These are phyloP conservation scores for Bos indicus DNA, from an alignment of 2,113 vertebrate species.

Conservation along the genomic window DNA sequence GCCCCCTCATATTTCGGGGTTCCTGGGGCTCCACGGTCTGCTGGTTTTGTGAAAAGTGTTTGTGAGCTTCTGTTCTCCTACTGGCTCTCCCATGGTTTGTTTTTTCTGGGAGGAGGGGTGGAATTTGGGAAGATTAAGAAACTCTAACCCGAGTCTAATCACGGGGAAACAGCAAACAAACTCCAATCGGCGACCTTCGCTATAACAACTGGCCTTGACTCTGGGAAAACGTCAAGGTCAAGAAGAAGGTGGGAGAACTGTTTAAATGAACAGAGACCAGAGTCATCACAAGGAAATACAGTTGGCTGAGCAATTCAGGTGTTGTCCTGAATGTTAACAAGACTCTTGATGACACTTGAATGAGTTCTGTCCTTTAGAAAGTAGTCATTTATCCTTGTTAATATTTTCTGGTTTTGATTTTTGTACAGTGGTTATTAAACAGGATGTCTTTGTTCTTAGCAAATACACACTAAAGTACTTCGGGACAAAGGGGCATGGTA, in stretches of 20 bases:
- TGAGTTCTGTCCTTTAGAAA: neutral
- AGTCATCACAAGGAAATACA: no score
- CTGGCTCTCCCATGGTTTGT: neutral
- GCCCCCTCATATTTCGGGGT: neutral
- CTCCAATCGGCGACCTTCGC: neutral
- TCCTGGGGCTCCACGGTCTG: accelerated
- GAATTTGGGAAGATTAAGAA: neutral
- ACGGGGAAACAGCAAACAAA: neutral
- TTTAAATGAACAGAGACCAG: neutral
- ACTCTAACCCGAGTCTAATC: neutral
- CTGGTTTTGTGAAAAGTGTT: neutral
- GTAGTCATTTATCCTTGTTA: neutral
- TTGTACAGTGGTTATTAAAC: neutral
- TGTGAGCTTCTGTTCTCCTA: neutral
- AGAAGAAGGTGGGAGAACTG: neutral
- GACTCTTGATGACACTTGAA: neutral
- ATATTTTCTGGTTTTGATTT: neutral
- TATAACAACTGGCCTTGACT: neutral
- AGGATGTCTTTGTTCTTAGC: neutral
- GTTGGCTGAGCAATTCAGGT: no score
- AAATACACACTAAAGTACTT: neutral
- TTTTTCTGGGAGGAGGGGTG: neutral
- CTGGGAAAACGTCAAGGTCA: neutral
- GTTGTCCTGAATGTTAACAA: neutral
- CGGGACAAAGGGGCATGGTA: neutral